Evolutionary conservation across 2,797 vertebrate genomes (phyloP).

Genomic region (Chelidonichthys spinosus): DNA sequence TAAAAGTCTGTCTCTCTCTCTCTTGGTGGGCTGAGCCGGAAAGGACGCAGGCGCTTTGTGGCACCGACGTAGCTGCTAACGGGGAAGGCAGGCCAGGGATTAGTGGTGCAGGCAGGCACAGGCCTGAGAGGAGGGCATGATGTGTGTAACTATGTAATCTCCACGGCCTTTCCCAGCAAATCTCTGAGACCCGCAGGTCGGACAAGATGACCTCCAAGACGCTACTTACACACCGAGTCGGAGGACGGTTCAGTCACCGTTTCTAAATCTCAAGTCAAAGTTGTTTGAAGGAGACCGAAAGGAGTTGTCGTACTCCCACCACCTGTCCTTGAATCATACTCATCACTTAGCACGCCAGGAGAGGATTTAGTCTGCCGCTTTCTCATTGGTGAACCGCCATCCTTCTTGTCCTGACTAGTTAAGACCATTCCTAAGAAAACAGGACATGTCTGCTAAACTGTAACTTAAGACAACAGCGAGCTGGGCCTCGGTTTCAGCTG

Average conservation of each 20-base stretch:
- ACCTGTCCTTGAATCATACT: conserved; percentile 76
- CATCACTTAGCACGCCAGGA: conserved; percentile 65
- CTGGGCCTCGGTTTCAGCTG: conserved; percentile 72
- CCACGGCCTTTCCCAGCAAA: conserved; percentile 54
- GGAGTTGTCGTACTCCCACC: conserved; percentile 54
- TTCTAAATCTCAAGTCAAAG: conserved; percentile 35
- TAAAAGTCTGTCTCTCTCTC: conserved; percentile 78
- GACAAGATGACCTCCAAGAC: conserved; percentile 39
- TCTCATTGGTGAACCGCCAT: conserved; percentile 67
- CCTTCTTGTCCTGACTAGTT: conserved; percentile 81
- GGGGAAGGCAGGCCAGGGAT: conserved; percentile 62
- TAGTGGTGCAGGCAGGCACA: conserved; percentile 66
- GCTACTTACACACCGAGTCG: conserved; percentile 13
- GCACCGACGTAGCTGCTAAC: conserved; percentile 58
- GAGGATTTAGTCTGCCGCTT: conserved; percentile 69
- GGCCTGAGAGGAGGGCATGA: conserved; percentile 60
- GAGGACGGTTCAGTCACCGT: too few species aligned
- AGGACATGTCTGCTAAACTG: conserved; percentile 74
- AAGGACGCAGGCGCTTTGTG: conserved; percentile 58
- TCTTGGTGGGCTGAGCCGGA: conserved; percentile 66
- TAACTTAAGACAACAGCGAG: conserved; percentile 75
- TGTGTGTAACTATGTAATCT: conserved; percentile 72
- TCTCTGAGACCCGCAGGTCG: conserved; percentile 47
- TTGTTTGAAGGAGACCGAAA: conserved; percentile 55
- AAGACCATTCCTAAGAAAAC: conserved; percentile 75